These are phyloP conservation scores for Salvator merianae DNA, from an alignment of 2,113 vertebrate species.

Conservation along the genomic window DNA sequence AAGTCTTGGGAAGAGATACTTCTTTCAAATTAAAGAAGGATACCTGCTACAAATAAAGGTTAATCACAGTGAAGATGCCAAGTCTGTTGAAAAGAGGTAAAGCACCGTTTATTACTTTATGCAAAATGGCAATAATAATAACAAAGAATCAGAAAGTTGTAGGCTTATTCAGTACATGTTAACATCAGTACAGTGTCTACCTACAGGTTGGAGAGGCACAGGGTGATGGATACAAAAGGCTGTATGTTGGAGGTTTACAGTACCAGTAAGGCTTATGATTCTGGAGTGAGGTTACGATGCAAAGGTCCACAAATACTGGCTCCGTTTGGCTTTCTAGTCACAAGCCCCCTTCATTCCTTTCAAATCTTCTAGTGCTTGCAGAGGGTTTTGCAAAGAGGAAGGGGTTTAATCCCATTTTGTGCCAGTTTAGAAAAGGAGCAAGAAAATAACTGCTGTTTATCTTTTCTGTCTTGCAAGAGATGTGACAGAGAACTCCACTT, in stretches of 20 bases:
- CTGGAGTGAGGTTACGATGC: not conserved
- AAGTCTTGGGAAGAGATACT: too few relatives aligned
- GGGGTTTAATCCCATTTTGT: not conserved
- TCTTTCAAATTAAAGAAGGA: not conserved
- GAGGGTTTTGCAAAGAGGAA: not conserved
- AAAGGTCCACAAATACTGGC: not conserved
- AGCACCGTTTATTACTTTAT: conserved; percentile 60
- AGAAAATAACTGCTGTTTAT: not conserved
- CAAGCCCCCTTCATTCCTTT: not conserved
- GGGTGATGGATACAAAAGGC: not conserved
- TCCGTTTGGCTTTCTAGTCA: not conserved
- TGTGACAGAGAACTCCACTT: not conserved
- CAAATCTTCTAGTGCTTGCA: not conserved
- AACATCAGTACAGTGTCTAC: conserved; percentile 12
- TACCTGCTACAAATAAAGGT: not conserved
- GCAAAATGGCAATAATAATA: conserved; percentile 55
- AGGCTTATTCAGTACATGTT: conserved; percentile 7
- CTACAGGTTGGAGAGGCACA: conserved; percentile 4
- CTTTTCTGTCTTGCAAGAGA: not conserved
- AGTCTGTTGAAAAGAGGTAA: conserved; percentile 38
- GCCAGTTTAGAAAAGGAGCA: not conserved
- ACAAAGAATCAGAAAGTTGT: conserved; percentile 15
- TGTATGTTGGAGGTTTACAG: not conserved
- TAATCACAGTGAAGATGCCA: conserved; percentile 11
- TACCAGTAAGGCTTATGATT: not conserved